These are phyloP conservation scores for Epinephelus cyanopodus DNA, from an alignment of 2,113 vertebrate genomes.

Conservation along the genomic window DNA sequence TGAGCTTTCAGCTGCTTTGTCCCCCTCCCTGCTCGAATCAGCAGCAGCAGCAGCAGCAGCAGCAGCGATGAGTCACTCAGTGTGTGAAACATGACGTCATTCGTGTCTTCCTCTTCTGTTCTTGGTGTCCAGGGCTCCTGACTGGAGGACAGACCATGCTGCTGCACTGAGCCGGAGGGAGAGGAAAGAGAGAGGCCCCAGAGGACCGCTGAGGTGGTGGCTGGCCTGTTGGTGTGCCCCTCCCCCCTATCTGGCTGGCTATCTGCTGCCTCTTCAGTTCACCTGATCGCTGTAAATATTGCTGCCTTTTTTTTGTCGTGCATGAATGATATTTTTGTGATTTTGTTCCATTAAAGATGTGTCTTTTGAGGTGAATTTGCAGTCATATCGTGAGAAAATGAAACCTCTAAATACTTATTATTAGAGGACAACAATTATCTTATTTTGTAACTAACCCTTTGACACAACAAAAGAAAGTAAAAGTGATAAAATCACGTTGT, in stretches of 20 bases:
- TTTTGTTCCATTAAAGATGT: not conserved
- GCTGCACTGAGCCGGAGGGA: slow-evolving; percentile 74
- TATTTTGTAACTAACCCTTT: not conserved
- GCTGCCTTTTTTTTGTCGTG: not conserved
- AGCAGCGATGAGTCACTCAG: slow-evolving; percentile 81
- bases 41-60: slow-evolving; percentile 69
- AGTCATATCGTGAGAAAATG: not conserved
- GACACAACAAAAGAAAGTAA: not conserved
- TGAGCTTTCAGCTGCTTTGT: slow-evolving; percentile 56
- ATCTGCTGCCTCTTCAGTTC: slow-evolving; percentile 59
- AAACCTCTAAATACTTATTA: not conserved
- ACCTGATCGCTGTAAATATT: slow-evolving; percentile 70
- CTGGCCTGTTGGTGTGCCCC: slow-evolving; percentile 46
- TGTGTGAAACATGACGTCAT: slow-evolving; percentile 81
- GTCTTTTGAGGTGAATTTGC: slow-evolving; percentile 2
- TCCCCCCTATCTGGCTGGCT: slow-evolving; percentile 54
- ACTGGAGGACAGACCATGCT: slow-evolving; percentile 78
- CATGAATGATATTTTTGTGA: slow-evolving; percentile 19
- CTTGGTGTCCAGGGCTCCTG: slow-evolving; percentile 73
- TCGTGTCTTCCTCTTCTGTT: slow-evolving; percentile 78
- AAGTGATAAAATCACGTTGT: not conserved
- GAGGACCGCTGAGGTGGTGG: slow-evolving; percentile 70
- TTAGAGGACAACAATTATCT: not conserved
- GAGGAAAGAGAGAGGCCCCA: slow-evolving; percentile 64
- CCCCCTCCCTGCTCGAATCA: slow-evolving; percentile 60